phyloP scores from a whole-genome alignment of 53 echinoderm and acorn worm species.

The Actinopyga echinites region DNA sequence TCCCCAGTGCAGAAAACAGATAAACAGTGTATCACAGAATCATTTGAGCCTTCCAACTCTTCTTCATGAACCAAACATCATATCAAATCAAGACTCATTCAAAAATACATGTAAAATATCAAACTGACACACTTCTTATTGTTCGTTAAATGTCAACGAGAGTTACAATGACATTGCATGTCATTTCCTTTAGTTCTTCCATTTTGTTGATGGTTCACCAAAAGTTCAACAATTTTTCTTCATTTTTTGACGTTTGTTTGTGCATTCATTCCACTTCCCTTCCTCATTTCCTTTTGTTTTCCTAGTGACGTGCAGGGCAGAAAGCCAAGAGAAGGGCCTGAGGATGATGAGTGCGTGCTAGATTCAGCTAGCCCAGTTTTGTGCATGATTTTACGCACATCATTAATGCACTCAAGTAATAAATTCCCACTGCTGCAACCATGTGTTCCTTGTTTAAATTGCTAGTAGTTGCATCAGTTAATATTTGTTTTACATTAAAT shows the following conservation, averaged over 20 bases:
- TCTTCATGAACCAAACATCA: too few species aligned
- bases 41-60: too few species aligned
- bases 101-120: too few species aligned
- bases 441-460: not conserved
- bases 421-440: slow-evolving; percentile 1
- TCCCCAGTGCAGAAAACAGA: too few species aligned
- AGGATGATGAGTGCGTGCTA: slow-evolving; percentile 41
- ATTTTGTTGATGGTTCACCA: not conserved
- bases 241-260: not conserved
- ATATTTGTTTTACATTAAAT: too few species aligned
- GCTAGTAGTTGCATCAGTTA: not conserved
- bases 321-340: not conserved
- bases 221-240: not conserved
- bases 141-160: too few species aligned
- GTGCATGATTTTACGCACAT: slow-evolving; percentile 15
- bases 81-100: too few species aligned
- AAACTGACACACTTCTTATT: too few species aligned
- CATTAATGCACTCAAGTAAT: slow-evolving; percentile 4
- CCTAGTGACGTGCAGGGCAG: slow-evolving; percentile 18
- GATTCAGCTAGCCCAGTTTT: slow-evolving; percentile 25
- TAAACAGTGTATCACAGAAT: too few species aligned
- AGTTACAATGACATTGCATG: too few species aligned
- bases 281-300: slow-evolving; percentile 27
- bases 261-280: not conserved
- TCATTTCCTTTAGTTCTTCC: not conserved